Base-by-base conservation (phyloP, 92 coral and sea anemone species). In the Palythoa grandis region DNA sequence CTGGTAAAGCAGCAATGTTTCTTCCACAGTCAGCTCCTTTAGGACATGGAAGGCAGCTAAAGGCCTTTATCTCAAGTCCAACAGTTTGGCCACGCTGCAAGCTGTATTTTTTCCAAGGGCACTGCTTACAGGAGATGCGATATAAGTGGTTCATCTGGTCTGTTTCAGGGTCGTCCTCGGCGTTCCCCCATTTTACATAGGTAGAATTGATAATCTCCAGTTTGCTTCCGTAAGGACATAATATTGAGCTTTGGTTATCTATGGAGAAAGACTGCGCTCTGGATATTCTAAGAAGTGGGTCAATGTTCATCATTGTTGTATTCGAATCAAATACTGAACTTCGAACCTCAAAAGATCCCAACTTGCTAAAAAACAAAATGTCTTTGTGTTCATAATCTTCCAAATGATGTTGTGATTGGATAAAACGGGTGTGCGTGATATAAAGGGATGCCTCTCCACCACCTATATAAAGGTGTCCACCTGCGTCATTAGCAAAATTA, bases 191-290 rank as follows among this genome's bases (percentile, higher is more conserved):
- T 29, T 29, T 29, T 29, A 17, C 78, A 40, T 74, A 74, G 58
- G 78, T 74, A 74, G 78, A 74, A 24, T 74, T 48, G 29, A 74
- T 56, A 74, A 75, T 53, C 63, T 23, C 50, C 17, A 75, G 60
- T n/a, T 47, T 52, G 37, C 79, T 75, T 75, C 79, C 79, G 16
- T 75, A 75, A 22, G 79, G 79, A 43, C 79, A 75, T 17, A 75
- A 19, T 3, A 29, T 29, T 29, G 35, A 29, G 35, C 35, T 29
- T 29, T 29, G 35, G 35, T 29, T 29, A 29, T 29, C 79, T 11
- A 75, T 52, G n/a, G 11, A 2, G 39, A 75, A 75, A 52, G 63
- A 75, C 19, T 75, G 63, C 10, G 79, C 61, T 52, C 79, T 75
- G 35, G 79, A 20, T 16, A 75, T 20, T 52, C 79, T 50, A 61